Conservation (phyloP, 1,140 invertebrate species). For the Zaprionus davidi region DNA sequence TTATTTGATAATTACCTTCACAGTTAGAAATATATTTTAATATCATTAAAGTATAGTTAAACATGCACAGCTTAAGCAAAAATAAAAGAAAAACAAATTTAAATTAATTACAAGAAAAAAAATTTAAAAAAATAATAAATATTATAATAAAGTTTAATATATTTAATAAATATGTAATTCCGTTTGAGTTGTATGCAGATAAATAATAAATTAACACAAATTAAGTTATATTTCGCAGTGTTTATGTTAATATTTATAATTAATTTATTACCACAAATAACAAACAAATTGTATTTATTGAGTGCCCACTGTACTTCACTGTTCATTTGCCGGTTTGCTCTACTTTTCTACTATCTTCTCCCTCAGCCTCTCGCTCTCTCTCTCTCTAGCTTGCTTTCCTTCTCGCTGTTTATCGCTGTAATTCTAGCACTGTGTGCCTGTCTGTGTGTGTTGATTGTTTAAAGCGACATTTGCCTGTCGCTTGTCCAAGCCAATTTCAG, state of each 20-base stretch:
- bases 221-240: too few species aligned
- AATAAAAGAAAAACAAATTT: too few species aligned
- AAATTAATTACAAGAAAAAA: too few species aligned
- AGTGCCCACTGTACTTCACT: neutral
- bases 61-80: too few species aligned
- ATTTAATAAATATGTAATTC: too few species aligned
- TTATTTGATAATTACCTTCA: too few species aligned
- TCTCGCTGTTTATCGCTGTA: neutral
- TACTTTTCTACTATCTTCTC: neutral
- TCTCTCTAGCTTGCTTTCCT: neutral
- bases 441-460: conserved; percentile 1
- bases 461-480: conserved; percentile 3
- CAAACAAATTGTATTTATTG: neutral
- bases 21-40: too few species aligned
- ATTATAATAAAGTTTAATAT: too few species aligned
- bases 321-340: neutral
- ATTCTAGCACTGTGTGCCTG: neutral
- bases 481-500: neutral
- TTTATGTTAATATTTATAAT: neutral
- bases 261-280: neutral
- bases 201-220: too few species aligned
- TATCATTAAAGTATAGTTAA: too few species aligned
- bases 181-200: too few species aligned
- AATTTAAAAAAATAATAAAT: too few species aligned
- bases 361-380: neutral